These are phyloP conservation scores for Drosophila eugracilis DNA, from an alignment of 1,140 invertebrate genomes.

Conservation along the genomic window DNA sequence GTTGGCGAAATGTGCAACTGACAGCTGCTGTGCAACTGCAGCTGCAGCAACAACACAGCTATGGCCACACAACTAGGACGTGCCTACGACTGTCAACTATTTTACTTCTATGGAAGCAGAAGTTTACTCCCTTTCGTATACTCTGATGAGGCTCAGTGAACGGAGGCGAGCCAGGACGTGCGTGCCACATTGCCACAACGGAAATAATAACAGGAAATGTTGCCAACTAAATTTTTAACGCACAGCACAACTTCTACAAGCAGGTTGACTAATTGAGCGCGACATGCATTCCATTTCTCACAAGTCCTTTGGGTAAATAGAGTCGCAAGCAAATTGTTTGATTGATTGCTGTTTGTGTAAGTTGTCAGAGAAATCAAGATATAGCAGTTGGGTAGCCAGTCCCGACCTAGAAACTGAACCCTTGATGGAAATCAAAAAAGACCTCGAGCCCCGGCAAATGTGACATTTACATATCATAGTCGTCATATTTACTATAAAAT, in stretches of 20 bases:
- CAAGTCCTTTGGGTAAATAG: constrained; percentile 51
- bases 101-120: background rate
- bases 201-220: constrained; percentile 81
- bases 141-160: background rate
- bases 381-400: background rate
- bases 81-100: constrained; percentile 40
- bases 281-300: constrained; percentile 44
- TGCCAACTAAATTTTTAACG: constrained; percentile 74
- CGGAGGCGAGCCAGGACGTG: constrained; percentile 41
- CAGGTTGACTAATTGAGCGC: constrained; percentile 64
- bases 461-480: too few relatives aligned
- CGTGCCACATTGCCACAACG: constrained; percentile 62
- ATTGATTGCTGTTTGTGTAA: constrained; percentile 39
- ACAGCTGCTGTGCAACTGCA: constrained; percentile 27
- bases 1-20: constrained; percentile 52
- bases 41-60: constrained; percentile 5
- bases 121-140: background rate
- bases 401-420: background rate
- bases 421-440: background rate
- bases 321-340: constrained; percentile 36
- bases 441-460: too few relatives aligned
- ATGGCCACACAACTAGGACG: constrained; percentile 35
- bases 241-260: constrained; percentile 33
- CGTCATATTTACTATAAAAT: too few relatives aligned
- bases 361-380: constrained; percentile 40